phyloP scores from a whole-genome alignment of 1,140 invertebrate species.

The Dufourea novaeangliae region DNA sequence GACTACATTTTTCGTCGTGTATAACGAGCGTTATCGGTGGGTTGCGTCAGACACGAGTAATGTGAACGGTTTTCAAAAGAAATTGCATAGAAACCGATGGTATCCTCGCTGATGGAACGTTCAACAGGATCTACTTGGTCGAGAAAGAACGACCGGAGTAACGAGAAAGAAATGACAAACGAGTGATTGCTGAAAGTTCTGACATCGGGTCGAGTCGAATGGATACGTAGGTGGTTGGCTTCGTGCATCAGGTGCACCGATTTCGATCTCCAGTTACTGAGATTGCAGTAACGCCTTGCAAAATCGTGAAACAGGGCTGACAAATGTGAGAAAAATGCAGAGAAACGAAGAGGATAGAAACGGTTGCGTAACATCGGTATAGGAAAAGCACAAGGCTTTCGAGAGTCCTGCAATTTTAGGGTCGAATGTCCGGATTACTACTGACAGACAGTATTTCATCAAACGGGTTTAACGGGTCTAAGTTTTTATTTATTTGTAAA shows the following conservation, averaged over 20 bases:
- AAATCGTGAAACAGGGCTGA: conserved; percentile 17
- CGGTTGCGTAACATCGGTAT: neutral
- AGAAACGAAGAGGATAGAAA: conserved; percentile 15
- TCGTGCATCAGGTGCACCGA: neutral
- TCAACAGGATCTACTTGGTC: neutral
- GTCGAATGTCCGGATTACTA: too few relatives aligned
- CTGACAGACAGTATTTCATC: too few relatives aligned
- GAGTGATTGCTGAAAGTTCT: neutral
- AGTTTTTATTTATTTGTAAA: too few relatives aligned
- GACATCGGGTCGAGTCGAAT: neutral
- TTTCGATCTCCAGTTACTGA: conserved; percentile 39
- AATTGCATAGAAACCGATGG: neutral
- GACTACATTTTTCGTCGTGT: neutral
- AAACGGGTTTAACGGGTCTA: conserved; percentile 50
- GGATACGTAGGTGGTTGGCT: neutral
- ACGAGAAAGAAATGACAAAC: neutral
- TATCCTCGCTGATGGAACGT: neutral
- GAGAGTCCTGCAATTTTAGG: neutral
- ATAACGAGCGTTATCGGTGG: neutral
- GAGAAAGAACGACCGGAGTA: neutral
- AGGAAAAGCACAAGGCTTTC: conserved; percentile 9
- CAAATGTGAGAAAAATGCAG: neutral
- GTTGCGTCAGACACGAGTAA: neutral
- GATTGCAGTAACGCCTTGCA: conserved; percentile 14
- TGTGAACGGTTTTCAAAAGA: neutral